A percentile compares a stretch with the other conserved stretches of the same genome.
phyloP scores from a whole-genome alignment of 2,888 invertebrate species.

The Myopa testacea region DNA sequence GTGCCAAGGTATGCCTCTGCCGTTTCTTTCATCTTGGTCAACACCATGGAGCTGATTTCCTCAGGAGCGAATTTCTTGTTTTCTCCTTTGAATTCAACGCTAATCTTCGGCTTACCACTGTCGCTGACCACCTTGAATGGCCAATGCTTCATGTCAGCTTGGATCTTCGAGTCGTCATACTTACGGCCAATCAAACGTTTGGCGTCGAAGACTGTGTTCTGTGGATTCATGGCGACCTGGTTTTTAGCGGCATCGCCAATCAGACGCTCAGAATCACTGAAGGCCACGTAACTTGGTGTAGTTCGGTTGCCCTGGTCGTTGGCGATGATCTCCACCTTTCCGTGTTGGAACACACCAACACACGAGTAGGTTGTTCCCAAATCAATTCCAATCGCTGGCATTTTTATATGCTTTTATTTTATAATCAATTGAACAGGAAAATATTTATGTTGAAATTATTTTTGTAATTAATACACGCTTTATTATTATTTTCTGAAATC shows the following conservation, averaged over 20 bases:
- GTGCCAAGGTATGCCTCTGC: slow-evolving; percentile 90
- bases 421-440: background rate
- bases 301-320: slow-evolving; percentile 86
- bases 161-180: slow-evolving; percentile 89
- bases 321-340: slow-evolving; percentile 86
- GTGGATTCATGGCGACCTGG: slow-evolving; percentile 89
- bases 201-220: slow-evolving; percentile 92
- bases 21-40: slow-evolving; percentile 93
- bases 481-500: background rate
- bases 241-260: slow-evolving; percentile 88
- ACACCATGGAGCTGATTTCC: slow-evolving; percentile 92
- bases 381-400: slow-evolving; percentile 83
- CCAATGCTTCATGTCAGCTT: slow-evolving; percentile 94
- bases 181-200: slow-evolving; percentile 94
- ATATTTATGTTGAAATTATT: background rate
- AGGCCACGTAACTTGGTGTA: slow-evolving; percentile 84
- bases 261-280: slow-evolving; percentile 85
- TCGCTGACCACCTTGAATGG: slow-evolving; percentile 89
- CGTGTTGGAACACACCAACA: slow-evolving; percentile 84
- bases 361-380: slow-evolving; percentile 89
- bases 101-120: slow-evolving; percentile 83
- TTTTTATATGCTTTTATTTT: slow-evolving; percentile 56
- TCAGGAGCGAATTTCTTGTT: slow-evolving; percentile 89
- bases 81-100: slow-evolving; percentile 90
- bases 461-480: background rate